These are phyloP conservation scores for Stratiolaelaps scimitus DNA, from an alignment of 1,140 invertebrate species.

Conservation along the genomic window DNA sequence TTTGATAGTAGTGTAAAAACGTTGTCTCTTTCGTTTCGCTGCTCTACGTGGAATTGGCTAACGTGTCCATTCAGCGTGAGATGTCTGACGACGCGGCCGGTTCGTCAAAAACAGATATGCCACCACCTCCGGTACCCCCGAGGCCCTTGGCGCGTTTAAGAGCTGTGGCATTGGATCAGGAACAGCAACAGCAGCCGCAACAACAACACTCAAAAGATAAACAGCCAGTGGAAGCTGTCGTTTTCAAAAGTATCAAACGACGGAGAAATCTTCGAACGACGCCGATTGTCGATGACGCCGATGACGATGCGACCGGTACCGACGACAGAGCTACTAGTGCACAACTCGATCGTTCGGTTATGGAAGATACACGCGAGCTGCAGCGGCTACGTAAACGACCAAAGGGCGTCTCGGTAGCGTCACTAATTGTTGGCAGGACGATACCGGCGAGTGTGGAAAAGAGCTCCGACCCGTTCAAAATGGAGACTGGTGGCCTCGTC, in stretches of 20 bases:
- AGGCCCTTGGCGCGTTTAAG: too few species aligned
- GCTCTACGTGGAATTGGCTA: too few species aligned
- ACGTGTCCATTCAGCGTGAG: too few species aligned
- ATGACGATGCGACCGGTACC: background rate
- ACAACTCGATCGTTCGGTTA: background rate
- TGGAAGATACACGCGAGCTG: conserved; percentile 10
- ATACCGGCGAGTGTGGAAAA: conserved; percentile 5
- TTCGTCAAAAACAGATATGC: too few species aligned
- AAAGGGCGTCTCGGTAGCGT: background rate
- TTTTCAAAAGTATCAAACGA: conserved; percentile 15
- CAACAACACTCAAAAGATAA: too few species aligned
- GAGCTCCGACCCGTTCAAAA: conserved; percentile 47
- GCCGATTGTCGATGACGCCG: background rate
- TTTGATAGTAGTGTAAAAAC: too few species aligned
- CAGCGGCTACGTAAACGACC: conserved; percentile 19
- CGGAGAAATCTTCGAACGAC: conserved; percentile 1
- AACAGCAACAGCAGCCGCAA: too few species aligned
- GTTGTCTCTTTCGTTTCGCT: too few species aligned
- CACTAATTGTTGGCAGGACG: conserved; percentile 5
- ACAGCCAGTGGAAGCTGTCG: background rate
- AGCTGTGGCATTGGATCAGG: too few species aligned
- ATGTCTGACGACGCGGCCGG: too few species aligned
- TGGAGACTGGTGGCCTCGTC: conserved; percentile 74
- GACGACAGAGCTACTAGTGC: background rate
- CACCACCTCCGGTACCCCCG: too few species aligned